These are phyloP conservation scores for Buathra laborator DNA, from an alignment of 2,888 invertebrate genomes.

Conservation along the genomic window DNA sequence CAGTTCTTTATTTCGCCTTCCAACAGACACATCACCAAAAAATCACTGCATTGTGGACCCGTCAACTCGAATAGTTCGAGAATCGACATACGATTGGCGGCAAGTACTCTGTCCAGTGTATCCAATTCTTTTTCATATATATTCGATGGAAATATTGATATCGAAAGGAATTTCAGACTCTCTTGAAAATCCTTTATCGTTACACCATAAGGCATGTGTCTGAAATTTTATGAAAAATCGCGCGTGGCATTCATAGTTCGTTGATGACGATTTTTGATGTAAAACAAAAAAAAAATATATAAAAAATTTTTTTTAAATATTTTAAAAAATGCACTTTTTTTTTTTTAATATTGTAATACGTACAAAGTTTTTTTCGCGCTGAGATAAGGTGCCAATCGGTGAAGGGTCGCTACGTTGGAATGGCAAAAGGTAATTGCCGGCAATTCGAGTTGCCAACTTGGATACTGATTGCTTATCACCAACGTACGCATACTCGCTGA, in stretches of 20 bases:
- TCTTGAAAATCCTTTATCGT: conserved; percentile 66
- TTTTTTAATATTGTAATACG: conserved; percentile 25
- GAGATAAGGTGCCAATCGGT: conserved; percentile 69
- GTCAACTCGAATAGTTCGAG: conserved; percentile 71
- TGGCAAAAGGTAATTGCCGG: conserved; percentile 77
- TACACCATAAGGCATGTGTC: conserved; percentile 69
- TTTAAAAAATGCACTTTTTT: background rate
- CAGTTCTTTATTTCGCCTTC: conserved; percentile 73
- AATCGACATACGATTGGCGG: conserved; percentile 70
- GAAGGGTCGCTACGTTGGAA: conserved; percentile 67
- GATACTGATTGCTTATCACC: conserved; percentile 75
- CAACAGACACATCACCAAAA: conserved; percentile 73
- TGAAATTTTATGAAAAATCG: conserved; percentile 51
- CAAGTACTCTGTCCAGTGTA: conserved; percentile 70
- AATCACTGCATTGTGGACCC: conserved; percentile 74
- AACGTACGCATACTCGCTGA: conserved; percentile 76
- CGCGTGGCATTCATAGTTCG: background rate
- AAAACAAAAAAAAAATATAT: too few species aligned
- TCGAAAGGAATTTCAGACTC: conserved; percentile 70
- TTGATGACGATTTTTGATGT: background rate
- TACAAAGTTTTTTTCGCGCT: conserved; percentile 69
- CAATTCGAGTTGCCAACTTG: conserved; percentile 72
- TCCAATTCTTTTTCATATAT: conserved; percentile 66
- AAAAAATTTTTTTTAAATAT: too few species aligned
- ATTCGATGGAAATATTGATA: conserved; percentile 71